Percentiles rank a stretch among this genome's conserved stretches.
These are phyloP conservation scores for Heliopora coerulea DNA, from an alignment of 92 coral and sea anemone species.

Conservation along the genomic window DNA sequence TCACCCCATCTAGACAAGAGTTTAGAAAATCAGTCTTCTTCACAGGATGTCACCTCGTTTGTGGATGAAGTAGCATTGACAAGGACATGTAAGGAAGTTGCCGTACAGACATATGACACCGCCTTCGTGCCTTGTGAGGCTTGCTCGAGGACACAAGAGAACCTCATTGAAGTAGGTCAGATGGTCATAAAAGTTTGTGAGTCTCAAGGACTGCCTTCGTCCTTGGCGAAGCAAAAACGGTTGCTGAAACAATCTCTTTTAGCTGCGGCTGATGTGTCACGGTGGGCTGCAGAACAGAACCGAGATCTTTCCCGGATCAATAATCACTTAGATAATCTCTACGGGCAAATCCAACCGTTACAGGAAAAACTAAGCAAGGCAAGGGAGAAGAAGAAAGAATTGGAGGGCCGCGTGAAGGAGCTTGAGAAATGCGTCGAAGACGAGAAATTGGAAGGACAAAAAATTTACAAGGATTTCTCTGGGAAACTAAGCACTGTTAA, in stretches of 20 bases:
- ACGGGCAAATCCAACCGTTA: slow-evolving; percentile 91
- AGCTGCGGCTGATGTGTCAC: slow-evolving; percentile 98
- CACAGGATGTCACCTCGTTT: slow-evolving; percentile 70
- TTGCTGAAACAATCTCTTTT: slow-evolving; percentile 81
- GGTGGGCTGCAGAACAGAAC: slow-evolving; percentile 95
- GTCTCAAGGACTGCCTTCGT: slow-evolving; percentile 94
- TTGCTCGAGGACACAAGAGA: slow-evolving; percentile 90
- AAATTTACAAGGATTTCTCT: slow-evolving; percentile 59
- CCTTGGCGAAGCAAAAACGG: slow-evolving; percentile 91
- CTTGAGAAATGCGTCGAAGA: slow-evolving; percentile 59
- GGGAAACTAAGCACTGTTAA: slow-evolving; percentile 58
- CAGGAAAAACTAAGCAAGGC: slow-evolving; percentile 78
- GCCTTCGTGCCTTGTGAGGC: slow-evolving; percentile 98
- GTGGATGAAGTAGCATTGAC: slow-evolving; percentile 81
- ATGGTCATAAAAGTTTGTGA: slow-evolving; percentile 93
- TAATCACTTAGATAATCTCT: slow-evolving; percentile 83
- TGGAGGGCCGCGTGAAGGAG: slow-evolving; percentile 65
- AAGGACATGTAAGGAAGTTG: slow-evolving; percentile 65
- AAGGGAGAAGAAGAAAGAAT: slow-evolving; percentile 60
- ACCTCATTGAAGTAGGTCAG: slow-evolving; percentile 84
- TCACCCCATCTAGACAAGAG: slow-evolving; percentile 65
- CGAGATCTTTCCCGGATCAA: slow-evolving; percentile 90
- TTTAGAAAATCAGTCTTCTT: slow-evolving; percentile 64
- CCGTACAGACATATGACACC: slow-evolving; percentile 94
- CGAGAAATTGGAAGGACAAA: slow-evolving; percentile 47